Evolutionary conservation across 1,140 invertebrate genomes (phyloP).

Genomic region (Euschistus heros): DNA sequence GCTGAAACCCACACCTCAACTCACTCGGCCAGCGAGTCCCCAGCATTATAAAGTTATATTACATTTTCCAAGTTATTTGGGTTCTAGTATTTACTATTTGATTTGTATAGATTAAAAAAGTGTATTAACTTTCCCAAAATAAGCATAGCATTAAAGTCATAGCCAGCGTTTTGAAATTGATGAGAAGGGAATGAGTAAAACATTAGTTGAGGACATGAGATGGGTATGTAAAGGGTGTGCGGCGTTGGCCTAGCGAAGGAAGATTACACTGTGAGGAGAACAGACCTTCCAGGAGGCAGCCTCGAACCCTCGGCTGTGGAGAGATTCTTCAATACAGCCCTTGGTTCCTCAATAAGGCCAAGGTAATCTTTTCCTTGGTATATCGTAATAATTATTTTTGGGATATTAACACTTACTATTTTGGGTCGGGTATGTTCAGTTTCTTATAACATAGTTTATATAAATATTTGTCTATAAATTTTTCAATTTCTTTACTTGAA

Average conservation of each 20-base stretch:
- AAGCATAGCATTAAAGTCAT: no score
- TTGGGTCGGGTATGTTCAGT: background rate
- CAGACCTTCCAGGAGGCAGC: slow-evolving; percentile 8
- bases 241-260: slow-evolving; percentile 25
- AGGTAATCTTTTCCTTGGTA: slow-evolving; percentile 18
- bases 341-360: slow-evolving; percentile 25
- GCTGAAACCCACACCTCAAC: no score
- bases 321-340: slow-evolving; percentile 23
- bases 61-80: no score
- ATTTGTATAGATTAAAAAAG: no score
- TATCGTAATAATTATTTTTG: background rate
- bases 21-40: no score
- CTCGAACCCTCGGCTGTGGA: slow-evolving; percentile 24
- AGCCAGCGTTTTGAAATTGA: no score
- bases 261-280: slow-evolving; percentile 15
- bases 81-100: no score
- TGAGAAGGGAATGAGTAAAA: background rate
- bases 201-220: slow-evolving; percentile 1
- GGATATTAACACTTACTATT: background rate
- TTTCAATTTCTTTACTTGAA: background rate
- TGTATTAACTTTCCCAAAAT: no score
- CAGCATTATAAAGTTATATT: no score
- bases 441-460: background rate
- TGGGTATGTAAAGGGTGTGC: slow-evolving; percentile 16
- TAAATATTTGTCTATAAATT: background rate